Conservation (phyloP, 2,888 invertebrate species). For the Stenurella melanura region DNA sequence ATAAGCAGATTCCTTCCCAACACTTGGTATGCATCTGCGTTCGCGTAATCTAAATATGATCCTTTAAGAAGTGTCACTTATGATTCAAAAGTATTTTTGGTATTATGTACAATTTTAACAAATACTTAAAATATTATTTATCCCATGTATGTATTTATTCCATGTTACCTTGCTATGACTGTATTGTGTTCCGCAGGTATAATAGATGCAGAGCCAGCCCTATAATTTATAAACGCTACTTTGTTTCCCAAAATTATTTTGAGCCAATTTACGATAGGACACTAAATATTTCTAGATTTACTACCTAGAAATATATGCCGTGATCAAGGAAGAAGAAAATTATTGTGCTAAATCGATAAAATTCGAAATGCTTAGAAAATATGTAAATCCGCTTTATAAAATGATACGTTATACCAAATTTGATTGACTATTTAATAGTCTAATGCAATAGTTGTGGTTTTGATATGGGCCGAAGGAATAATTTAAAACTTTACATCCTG, state of each 20-base stretch:
- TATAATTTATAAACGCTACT: background rate
- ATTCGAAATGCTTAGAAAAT: conserved; percentile 40
- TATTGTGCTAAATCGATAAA: conserved; percentile 50
- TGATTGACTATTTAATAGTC: conserved; percentile 54
- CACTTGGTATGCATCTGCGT: too few relatives aligned
- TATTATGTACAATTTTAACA: too few relatives aligned
- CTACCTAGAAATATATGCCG: conserved; percentile 50
- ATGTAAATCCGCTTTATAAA: conserved; percentile 50
- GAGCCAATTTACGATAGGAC: background rate
- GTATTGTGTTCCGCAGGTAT: background rate
- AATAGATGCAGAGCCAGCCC: background rate
- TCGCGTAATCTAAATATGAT: too few relatives aligned
- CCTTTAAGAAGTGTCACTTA: too few relatives aligned
- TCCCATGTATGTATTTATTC: too few relatives aligned
- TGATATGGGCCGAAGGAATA: conserved; percentile 29
- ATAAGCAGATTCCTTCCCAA: too few relatives aligned
- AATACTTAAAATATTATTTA: too few relatives aligned
- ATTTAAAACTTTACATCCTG: conserved; percentile 38
- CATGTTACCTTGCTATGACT: too few relatives aligned
- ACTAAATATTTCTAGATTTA: conserved; percentile 32
- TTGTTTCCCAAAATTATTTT: background rate
- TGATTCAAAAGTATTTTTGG: too few relatives aligned
- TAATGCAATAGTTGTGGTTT: conserved; percentile 41
- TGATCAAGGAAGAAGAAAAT: conserved; percentile 47
- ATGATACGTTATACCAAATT: conserved; percentile 52